Conservation (phyloP, 2,113 vertebrate species). For the Symphodus melops region DNA sequence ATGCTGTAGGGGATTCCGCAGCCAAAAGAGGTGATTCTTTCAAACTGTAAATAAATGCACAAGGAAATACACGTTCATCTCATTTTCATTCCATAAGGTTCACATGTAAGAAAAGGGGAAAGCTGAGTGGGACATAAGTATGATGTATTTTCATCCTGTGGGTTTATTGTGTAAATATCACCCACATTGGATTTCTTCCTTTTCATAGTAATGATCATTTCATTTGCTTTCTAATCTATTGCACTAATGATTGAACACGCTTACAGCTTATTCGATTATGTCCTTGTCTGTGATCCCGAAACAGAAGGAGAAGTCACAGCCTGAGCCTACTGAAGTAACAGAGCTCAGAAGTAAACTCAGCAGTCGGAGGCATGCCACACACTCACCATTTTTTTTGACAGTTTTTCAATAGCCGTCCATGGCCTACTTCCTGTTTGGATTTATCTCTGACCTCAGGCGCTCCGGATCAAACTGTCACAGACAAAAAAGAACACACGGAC, state of each 20-base stretch:
- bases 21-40: not conserved
- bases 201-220: constrained; percentile 11
- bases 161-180: constrained; percentile 26
- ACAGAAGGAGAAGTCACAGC: constrained; percentile 32
- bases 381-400: constrained; percentile 31
- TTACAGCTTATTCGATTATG: no score
- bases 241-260: not conserved
- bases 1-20: constrained; percentile 11
- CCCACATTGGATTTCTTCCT: constrained; percentile 8
- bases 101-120: not conserved
- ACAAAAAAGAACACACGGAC: not conserved
- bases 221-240: constrained; percentile 8
- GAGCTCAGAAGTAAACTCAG: constrained; percentile 41
- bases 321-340: constrained; percentile 4
- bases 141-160: not conserved
- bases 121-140: not conserved
- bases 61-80: not conserved
- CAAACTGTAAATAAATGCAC: not conserved
- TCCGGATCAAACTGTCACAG: not conserved
- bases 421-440: constrained; percentile 45
- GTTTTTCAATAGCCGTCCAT: constrained; percentile 42
- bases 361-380: constrained; percentile 32
- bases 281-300: not conserved
- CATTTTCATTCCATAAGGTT: not conserved
- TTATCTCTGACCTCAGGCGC: constrained; percentile 10